These are phyloP conservation scores for western clawed frog (Xenopus tropicalis) DNA, from an alignment of 2,113 vertebrate genomes.

Conservation along the genomic window UCB_Xtro_10.0 CM004447.2:150392501-150393000, in stretches of 20 bases:
- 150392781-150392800: background rate
- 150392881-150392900: no score
- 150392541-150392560: slow-evolving; percentile 7
- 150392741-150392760: background rate
- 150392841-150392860: background rate
- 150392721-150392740: background rate
- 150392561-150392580: slow-evolving; percentile 17
- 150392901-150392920: no score
- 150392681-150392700: background rate
- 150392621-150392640: slow-evolving; percentile 9
- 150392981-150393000: no score
- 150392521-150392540: no score
- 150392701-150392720: background rate
- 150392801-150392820: slow-evolving; percentile 12
- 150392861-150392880: no score
- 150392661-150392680: background rate
- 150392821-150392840: slow-evolving; percentile 2
- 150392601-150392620: background rate
- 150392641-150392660: background rate
- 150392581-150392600: background rate
- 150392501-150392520: no score
- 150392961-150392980: no score
- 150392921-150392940: no score
- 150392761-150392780: no score
- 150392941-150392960: no score